Base-by-base conservation (phyloP, 2,113 vertebrate species). In the Cricetomys ansorgei region DNA sequence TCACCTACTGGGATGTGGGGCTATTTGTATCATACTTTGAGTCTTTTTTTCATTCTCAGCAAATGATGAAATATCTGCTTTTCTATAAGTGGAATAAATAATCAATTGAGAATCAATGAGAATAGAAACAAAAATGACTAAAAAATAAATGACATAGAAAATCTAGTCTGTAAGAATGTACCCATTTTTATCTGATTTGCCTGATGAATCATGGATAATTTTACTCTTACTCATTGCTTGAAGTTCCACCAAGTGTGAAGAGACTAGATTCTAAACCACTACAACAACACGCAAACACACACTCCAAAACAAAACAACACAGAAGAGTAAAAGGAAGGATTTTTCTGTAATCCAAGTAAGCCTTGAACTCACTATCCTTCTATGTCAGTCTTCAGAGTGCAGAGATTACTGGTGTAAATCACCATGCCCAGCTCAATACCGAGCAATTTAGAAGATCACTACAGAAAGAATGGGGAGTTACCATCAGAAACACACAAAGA, bases 41-140 rank as follows among this genome's bases (percentile, higher is more conserved):
- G 7, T 45, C 31, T 70, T 88, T 83, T 57, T 67, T 62, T 5
- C 85, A 80, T 88, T 94, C 10, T 88, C 37, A 92, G 86, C 34
- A 85, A 91, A 59, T 92, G 34, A 50, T 12, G 85, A 83, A 86
- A 89, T 85, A 76, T 43, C 16, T 77, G 6, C 57, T 94, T 93
- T 94, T 70, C 48, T 97, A 11, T 83, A 94, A 84, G 21, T 85
- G 40, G 1, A 57, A 83, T 1, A 65, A 92, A 67, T 69, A 4
- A 17, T 62, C 16, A 67, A 95, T n/a, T n/a, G n/a, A n/a, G n/a
- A n/a, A n/a, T n/a, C n/a, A n/a, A 48, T 77, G 5, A 15, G 34
- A 95, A 94, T 70, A 3, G 29, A 92, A 72, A 65, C n/a, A 53
- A 81, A 34, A 80, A 34, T 88, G 57, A 2, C 55, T 86, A 81